Percentiles rank a stretch among this genome's conserved stretches.
Evolutionary conservation across 2,888 invertebrate genomes (phyloP).

Genomic region (Oeneis ivallda): DNA sequence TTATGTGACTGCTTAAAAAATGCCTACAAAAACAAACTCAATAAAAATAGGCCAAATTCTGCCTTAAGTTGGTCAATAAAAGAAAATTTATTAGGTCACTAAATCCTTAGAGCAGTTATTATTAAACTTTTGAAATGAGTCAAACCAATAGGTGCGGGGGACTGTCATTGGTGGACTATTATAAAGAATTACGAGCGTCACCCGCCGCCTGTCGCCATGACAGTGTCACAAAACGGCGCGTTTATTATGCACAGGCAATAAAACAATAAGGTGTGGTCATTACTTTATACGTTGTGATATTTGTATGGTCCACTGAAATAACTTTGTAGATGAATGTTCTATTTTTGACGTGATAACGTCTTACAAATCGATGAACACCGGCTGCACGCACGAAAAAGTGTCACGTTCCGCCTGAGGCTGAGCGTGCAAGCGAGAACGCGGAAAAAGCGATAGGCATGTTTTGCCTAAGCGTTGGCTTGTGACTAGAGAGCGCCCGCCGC

Average conservation of each 20-base stretch:
- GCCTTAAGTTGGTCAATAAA: constrained; percentile 11
- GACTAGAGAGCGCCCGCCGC: no score
- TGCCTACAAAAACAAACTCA: not conserved
- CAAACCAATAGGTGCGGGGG: constrained; percentile 34
- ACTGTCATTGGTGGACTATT: constrained; percentile 42
- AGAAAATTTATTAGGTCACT: constrained; percentile 1
- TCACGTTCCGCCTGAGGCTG: no score
- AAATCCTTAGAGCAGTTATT: constrained; percentile 12
- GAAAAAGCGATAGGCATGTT: no score
- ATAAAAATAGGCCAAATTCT: constrained; percentile 23
- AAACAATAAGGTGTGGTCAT: constrained; percentile 50
- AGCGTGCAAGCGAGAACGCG: no score
- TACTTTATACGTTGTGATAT: constrained; percentile 12
- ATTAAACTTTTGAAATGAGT: constrained; percentile 34
- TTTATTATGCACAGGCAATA: constrained; percentile 58
- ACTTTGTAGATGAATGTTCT: not conserved
- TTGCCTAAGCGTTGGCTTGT: no score
- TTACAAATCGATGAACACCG: no score
- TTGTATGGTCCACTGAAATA: not conserved
- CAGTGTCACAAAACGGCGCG: constrained; percentile 50
- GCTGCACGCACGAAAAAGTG: no score
- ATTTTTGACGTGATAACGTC: no score
- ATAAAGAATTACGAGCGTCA: constrained; percentile 51
- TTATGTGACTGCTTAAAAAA: no score
- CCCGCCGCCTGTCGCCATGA: constrained; percentile 43